Evolutionary conservation across 2,113 vertebrate species (phyloP), one percentile per base, ranked within the genome.

Genomic region (Nycticebus coucang): DNA sequence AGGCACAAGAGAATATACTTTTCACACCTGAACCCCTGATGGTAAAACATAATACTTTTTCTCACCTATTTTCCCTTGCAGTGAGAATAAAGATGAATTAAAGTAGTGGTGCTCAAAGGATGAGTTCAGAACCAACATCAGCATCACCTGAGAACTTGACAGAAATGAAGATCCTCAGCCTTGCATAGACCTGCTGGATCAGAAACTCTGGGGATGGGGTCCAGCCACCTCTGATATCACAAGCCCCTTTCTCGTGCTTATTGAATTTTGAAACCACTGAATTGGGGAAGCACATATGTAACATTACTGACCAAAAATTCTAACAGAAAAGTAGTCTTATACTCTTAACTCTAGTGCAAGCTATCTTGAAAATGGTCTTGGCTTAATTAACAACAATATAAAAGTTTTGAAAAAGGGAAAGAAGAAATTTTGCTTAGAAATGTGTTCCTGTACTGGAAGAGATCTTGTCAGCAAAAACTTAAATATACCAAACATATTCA

Each of bases 341-440:
- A 55, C 14, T 93, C 19, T 89, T 86, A 87, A 55, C 17, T 69
- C 30, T 69, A 77, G 37, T 53, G 2, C 59, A 83, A 45, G 0
- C 57, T 37, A 85, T 75, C 5, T 86, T 89, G 30, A 91, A 91
- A 79, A 55, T 79, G 45, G 89, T 87, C 30, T 87, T 87, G 45
- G 28, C 15, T 14, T 79, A 92, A 74, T 64, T 7, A 93, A 26
- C 59, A 74, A 74, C 30, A 80, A 3, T 26, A 3, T 26, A 69
- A 89, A 90, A 37, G 5, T 84, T 96, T 84, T 64, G 28, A 86
- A 78, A 79, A 89, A 59, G 12, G 45, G 2, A 92, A 74, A 55
- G 18, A 89, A 26, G 72, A 93, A 64, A 37, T 72, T 88, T 57
- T 91, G 7, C 53, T 92, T 66, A 66, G 57, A 66, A 91, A 62